Evolutionary conservation across 2,888 invertebrate species (phyloP).

Genomic region (Colostygia pectinataria): DNA sequence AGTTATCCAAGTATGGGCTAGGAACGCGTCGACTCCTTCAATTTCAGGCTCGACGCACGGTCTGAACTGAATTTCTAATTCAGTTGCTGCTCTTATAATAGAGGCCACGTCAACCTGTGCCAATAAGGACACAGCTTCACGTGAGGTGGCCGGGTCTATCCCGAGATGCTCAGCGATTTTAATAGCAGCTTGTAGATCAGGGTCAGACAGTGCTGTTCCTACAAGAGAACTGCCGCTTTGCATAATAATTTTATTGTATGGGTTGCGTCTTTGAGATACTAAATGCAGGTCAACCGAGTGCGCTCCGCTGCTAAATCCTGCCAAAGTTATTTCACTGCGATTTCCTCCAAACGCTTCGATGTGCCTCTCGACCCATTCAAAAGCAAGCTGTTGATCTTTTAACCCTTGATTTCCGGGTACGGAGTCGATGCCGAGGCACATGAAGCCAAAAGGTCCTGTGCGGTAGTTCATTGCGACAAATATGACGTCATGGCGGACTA

Average conservation of each 20-base stretch:
- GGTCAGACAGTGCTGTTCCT: slow-evolving; percentile 38
- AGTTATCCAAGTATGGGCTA: slow-evolving; percentile 47
- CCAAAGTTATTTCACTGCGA: slow-evolving; percentile 49
- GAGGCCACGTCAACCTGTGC: slow-evolving; percentile 34
- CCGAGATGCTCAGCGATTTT: slow-evolving; percentile 48
- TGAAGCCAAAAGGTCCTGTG: slow-evolving; percentile 59
- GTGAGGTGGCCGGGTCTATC: slow-evolving; percentile 33
- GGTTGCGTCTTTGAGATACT: slow-evolving; percentile 42
- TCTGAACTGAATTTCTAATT: slow-evolving; percentile 39
- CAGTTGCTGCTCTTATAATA: slow-evolving; percentile 41
- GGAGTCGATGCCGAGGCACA: slow-evolving; percentile 54
- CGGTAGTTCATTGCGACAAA: slow-evolving; percentile 56
- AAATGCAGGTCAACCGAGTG: slow-evolving; percentile 55
- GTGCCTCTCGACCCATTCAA: slow-evolving; percentile 57
- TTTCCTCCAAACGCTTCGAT: slow-evolving; percentile 61
- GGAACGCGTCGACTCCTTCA: slow-evolving; percentile 47
- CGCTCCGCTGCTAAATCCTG: slow-evolving; percentile 56
- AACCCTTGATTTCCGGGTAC: slow-evolving; percentile 61
- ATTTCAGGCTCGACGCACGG: slow-evolving; percentile 56
- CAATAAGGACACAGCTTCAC: slow-evolving; percentile 47
- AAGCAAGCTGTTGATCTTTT: slow-evolving; percentile 56
- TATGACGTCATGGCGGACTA: slow-evolving; percentile 55
- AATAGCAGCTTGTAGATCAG: slow-evolving; percentile 43
- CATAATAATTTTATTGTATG: slow-evolving; percentile 51
- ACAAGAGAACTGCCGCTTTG: slow-evolving; percentile 51